phyloP scores from a whole-genome alignment of 2,888 invertebrate genomes.

The Chorisops tibialis region DNA sequence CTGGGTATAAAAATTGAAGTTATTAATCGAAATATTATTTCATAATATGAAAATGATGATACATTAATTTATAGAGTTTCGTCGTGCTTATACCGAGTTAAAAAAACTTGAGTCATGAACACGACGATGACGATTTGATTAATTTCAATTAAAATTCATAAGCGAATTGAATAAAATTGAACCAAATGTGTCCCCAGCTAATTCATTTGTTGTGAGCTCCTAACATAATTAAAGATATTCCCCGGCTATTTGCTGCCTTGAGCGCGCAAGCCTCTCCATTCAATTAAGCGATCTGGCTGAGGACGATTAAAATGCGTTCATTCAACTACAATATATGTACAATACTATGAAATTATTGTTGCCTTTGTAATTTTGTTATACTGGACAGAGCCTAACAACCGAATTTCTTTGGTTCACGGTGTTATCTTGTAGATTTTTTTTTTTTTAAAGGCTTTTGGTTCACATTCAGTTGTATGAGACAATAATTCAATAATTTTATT shows the following conservation, averaged over 20 bases:
- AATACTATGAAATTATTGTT: background rate
- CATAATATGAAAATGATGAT: conserved; percentile 10
- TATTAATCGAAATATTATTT: too few relatives aligned
- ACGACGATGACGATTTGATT: conserved; percentile 32
- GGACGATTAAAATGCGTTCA: conserved; percentile 22
- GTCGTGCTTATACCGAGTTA: conserved; percentile 13
- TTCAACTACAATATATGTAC: conserved; percentile 8
- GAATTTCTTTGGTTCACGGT: background rate
- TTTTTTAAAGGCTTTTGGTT: too few relatives aligned
- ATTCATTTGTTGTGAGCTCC: conserved; percentile 28
- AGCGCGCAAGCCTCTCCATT: conserved; percentile 8
- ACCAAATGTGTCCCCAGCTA: conserved; percentile 28
- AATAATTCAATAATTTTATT: conserved; percentile 27
- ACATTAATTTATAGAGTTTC: conserved; percentile 17
- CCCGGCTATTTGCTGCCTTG: too few relatives aligned
- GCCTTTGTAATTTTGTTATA: background rate
- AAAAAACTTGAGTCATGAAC: conserved; percentile 21
- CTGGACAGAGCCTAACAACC: too few relatives aligned
- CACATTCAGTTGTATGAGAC: background rate
- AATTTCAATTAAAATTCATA: conserved; percentile 36
- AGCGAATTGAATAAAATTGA: conserved; percentile 31
- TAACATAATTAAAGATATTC: conserved; percentile 25
- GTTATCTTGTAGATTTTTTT: background rate
- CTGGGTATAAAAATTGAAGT: too few relatives aligned
- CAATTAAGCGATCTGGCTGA: conserved; percentile 7